These are phyloP conservation scores for Microcebus jonahi DNA, from an alignment of 2,113 vertebrate species.

Conservation along the genomic window DNA sequence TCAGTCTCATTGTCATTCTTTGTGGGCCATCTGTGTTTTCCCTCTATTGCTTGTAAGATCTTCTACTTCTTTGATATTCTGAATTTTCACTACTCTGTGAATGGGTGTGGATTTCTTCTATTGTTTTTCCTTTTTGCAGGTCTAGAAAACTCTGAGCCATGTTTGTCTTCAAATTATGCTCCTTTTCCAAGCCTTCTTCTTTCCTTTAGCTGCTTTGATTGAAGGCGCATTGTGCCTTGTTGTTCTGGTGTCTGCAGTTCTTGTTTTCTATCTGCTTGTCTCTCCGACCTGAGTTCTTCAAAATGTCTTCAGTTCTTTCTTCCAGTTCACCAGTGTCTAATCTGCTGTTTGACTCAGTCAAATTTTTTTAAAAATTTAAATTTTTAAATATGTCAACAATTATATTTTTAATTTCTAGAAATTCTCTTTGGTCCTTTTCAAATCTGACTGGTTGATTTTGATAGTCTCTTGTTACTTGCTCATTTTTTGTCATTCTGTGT, in stretches of 20 bases:
- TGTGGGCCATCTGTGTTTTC: background rate
- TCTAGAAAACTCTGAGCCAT: background rate
- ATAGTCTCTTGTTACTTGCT: background rate
- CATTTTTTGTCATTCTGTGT: background rate
- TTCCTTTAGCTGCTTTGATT: background rate
- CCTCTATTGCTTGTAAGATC: background rate
- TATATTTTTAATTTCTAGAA: slow-evolving; percentile 18
- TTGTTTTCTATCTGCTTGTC: background rate
- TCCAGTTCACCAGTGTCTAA: background rate
- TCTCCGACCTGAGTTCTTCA: background rate
- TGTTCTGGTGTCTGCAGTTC: background rate
- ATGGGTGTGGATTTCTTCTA: background rate
- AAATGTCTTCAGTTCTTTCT: slow-evolving; percentile 23
- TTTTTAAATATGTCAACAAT: background rate
- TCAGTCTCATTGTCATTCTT: background rate
- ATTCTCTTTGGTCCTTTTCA: background rate
- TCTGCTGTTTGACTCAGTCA: background rate
- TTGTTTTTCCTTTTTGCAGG: background rate
- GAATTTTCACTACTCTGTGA: background rate
- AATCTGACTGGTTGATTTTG: background rate
- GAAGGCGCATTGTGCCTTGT: background rate
- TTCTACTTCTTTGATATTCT: background rate
- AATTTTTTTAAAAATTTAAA: background rate
- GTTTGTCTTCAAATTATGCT: background rate
- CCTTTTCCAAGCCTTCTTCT: background rate